Percentiles rank a stretch among this genome's conserved stretches.
phyloP scores from a whole-genome alignment of 2,888 invertebrate genomes.

The Pristionchus exspectatus region DNA sequence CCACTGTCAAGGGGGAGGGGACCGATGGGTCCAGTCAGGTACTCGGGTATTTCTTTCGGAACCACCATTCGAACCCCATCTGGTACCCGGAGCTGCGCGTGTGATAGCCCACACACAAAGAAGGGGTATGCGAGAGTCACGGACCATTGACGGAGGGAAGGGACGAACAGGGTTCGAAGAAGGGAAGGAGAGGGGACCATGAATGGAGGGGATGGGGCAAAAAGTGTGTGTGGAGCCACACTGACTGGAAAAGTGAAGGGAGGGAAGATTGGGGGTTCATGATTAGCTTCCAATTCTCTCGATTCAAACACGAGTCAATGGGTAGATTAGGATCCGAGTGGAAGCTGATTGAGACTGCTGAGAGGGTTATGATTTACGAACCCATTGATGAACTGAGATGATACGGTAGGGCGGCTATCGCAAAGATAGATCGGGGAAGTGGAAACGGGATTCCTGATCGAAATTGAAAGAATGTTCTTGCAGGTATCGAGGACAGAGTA shows the following conservation, averaged over 20 bases:
- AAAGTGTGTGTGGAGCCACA: slow-evolving; percentile 30
- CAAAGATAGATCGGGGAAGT: neutral
- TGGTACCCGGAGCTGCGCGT: neutral
- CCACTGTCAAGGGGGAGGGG: neutral
- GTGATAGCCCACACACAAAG: slow-evolving; percentile 36
- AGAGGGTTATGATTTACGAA: slow-evolving; percentile 6
- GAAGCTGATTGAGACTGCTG: slow-evolving; percentile 22
- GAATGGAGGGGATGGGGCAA: neutral
- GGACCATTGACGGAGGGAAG: slow-evolving; percentile 1
- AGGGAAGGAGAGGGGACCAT: neutral
- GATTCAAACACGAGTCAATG: neutral
- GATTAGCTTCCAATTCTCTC: neutral
- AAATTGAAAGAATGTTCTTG: neutral
- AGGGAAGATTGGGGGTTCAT: neutral
- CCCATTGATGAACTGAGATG: neutral
- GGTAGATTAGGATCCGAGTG: neutral
- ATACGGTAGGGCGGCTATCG: slow-evolving; percentile 23
- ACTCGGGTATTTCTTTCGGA: neutral
- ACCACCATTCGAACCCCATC: neutral
- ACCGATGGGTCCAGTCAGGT: neutral
- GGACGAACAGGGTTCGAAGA: slow-evolving; percentile 2
- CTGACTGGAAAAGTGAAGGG: neutral
- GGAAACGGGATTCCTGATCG: neutral
- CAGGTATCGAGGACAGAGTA: slow-evolving; percentile 69
- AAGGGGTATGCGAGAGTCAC: slow-evolving; percentile 16